These are phyloP conservation scores for Phortica okadai DNA, from an alignment of 2,888 invertebrate genomes.

Conservation along the genomic window DNA sequence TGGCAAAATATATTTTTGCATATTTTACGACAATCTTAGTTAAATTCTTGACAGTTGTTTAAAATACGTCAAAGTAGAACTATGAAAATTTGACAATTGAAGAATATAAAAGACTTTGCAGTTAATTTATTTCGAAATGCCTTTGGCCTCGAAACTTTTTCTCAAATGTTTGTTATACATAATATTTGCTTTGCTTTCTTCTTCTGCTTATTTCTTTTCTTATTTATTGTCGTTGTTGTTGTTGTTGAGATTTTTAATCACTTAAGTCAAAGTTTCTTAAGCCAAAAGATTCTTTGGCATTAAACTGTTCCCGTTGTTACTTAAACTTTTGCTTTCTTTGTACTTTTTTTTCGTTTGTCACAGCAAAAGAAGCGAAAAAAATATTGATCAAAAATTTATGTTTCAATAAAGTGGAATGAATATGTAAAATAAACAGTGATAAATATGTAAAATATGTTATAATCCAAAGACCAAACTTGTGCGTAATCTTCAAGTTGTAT, in stretches of 20 bases:
- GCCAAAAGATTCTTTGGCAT: not conserved
- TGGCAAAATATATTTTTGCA: too few species aligned
- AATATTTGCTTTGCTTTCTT: too few species aligned
- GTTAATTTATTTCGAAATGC: too few species aligned
- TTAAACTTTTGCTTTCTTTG: not conserved
- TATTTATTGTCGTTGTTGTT: not conserved
- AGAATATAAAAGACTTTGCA: too few species aligned
- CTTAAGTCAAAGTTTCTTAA: not conserved
- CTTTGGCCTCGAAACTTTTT: too few species aligned
- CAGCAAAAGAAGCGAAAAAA: not conserved
- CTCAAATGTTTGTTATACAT: too few species aligned
- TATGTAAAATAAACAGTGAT: conserved; percentile 18
- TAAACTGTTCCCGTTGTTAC: not conserved
- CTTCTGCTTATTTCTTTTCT: too few species aligned
- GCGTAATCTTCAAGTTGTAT: not conserved
- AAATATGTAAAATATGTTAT: conserved; percentile 28
- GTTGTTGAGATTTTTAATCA: not conserved
- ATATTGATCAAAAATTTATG: conserved; percentile 9
- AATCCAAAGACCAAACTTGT: conserved; percentile 19
- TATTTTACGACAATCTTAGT: too few species aligned
- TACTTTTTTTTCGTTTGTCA: not conserved
- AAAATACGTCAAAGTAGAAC: too few species aligned
- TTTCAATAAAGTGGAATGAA: conserved; percentile 9
- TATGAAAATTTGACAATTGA: too few species aligned
- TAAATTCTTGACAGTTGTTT: too few species aligned